Percentiles rank a stretch among this genome's conserved stretches.
Evolutionary conservation across 2,113 vertebrate species (phyloP).

Genomic region (Protobothrops mucrosquamatus): DNA sequence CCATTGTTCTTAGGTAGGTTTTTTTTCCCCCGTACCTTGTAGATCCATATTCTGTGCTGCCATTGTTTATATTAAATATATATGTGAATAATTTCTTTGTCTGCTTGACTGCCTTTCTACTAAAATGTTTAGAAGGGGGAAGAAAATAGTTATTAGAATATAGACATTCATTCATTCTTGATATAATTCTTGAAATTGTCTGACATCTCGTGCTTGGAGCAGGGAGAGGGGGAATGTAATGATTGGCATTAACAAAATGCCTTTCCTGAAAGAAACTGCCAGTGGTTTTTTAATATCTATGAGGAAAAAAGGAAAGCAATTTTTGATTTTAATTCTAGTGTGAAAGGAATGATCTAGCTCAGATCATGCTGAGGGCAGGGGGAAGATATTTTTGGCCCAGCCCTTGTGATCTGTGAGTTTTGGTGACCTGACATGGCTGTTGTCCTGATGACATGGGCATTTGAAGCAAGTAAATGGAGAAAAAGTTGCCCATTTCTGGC

Average conservation of each 20-base stretch:
- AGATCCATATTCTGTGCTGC: background rate
- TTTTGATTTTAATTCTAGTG: background rate
- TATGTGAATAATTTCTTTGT: background rate
- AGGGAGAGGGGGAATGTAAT: background rate
- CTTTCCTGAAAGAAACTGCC: background rate
- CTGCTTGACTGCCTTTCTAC: background rate
- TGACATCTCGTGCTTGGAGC: background rate
- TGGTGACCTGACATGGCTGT: background rate
- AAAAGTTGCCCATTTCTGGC: background rate
- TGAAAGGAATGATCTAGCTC: background rate
- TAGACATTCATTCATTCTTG: conserved; percentile 10
- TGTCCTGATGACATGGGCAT: background rate
- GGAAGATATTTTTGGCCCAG: background rate
- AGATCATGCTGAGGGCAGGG: background rate
- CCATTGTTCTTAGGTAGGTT: background rate
- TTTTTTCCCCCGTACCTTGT: background rate
- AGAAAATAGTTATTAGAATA: background rate
- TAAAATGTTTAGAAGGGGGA: background rate
- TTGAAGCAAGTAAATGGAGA: background rate
- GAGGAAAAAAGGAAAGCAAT: background rate
- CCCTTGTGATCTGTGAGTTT: background rate
- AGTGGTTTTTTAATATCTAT: background rate
- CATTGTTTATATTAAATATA: background rate
- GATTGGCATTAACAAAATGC: conserved; percentile 3
- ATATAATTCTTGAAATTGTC: background rate